Evolutionary conservation across 1,140 invertebrate species (phyloP).

Genomic region (Drosophila obscura): DNA sequence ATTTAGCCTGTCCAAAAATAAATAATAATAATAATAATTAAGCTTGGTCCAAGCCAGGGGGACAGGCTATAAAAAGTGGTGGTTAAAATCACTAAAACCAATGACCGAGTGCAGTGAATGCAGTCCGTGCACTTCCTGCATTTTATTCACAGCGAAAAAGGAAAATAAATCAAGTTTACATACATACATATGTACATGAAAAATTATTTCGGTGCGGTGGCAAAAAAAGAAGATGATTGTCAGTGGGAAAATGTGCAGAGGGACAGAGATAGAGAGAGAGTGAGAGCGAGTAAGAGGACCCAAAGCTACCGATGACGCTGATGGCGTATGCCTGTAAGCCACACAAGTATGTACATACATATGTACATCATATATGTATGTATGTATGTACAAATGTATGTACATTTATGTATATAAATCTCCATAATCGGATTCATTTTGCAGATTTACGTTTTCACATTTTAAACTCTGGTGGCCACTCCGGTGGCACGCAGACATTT

Average conservation of each 20-base stretch:
- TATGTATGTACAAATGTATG: background rate
- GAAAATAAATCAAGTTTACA: conserved; percentile 54
- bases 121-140: conserved; percentile 31
- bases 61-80: conserved; percentile 28
- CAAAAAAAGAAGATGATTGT: conserved; percentile 38
- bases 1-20: conserved; percentile 16
- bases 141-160: conserved; percentile 22
- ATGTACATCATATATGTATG: too few relatives aligned
- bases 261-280: background rate
- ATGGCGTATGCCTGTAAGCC: conserved; percentile 3
- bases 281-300: too few relatives aligned
- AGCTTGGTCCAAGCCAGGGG: background rate
- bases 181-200: conserved; percentile 17
- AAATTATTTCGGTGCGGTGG: conserved; percentile 38
- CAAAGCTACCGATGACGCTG: background rate
- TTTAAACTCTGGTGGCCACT: conserved; percentile 20
- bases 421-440: conserved; percentile 56
- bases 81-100: conserved; percentile 6
- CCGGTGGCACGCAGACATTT: too few relatives aligned
- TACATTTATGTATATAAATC: conserved; percentile 2
- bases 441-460: conserved; percentile 44
- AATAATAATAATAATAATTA: conserved; percentile 19
- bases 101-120: conserved; percentile 22
- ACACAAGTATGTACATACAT: background rate
- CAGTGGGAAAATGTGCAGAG: conserved; percentile 11